Percentiles rank a stretch among this genome's conserved stretches.
phyloP scores from a whole-genome alignment of 2,797 vertebrate species.

The Coccyzus lansbergi region DNA sequence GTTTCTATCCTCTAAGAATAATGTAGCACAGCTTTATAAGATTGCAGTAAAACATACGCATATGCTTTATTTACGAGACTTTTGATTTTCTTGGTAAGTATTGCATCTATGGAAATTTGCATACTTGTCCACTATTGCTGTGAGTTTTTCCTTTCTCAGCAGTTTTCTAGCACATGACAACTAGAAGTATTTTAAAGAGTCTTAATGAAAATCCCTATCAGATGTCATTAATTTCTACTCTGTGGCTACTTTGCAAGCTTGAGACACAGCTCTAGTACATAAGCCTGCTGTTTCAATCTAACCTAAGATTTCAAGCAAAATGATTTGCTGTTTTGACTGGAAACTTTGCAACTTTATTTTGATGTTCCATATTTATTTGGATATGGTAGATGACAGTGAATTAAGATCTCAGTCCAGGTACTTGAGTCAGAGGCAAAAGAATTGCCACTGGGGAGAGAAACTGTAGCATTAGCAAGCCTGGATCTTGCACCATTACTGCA shows the following conservation, averaged over 20 bases:
- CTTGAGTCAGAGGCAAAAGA: background rate
- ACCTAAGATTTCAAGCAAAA: background rate
- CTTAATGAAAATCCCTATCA: background rate
- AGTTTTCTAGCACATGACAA: background rate
- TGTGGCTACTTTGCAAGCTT: background rate
- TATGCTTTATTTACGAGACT: background rate
- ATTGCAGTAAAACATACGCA: background rate
- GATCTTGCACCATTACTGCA: background rate
- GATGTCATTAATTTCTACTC: background rate
- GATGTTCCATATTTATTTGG: background rate
- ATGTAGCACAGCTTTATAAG: background rate
- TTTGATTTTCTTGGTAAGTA: background rate
- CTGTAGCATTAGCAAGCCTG: background rate
- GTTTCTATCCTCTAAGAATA: background rate
- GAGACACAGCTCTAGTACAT: background rate
- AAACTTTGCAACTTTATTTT: background rate
- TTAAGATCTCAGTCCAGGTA: conserved; percentile 16
- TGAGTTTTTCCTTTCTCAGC: background rate
- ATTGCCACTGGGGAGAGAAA: background rate
- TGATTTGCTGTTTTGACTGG: background rate
- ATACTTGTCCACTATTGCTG: background rate
- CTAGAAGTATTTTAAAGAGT: background rate
- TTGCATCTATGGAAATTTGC: background rate
- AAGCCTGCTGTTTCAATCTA: background rate
- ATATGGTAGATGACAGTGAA: background rate